A percentile compares a stretch with the other conserved stretches of the same genome.
Evolutionary conservation across 2,797 vertebrate genomes (phyloP).

Genomic region (Acridotheres tristis): DNA sequence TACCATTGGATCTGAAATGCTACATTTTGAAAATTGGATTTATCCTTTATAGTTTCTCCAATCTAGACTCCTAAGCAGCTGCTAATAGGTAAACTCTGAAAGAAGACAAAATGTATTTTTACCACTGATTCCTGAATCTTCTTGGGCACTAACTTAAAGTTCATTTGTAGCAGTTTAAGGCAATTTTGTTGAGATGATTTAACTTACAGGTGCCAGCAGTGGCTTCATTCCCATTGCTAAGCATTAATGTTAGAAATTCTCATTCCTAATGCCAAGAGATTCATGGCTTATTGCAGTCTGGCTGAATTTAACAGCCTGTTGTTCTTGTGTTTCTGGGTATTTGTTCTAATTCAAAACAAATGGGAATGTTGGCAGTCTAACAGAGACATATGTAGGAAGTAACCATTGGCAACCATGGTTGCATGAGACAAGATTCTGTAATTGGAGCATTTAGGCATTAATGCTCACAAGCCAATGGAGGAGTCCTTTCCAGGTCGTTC

Average conservation of each 20-base stretch:
- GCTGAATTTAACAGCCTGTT: constrained; percentile 41
- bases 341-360: constrained; percentile 56
- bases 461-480: not conserved
- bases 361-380: constrained; percentile 18
- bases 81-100: not conserved
- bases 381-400: not conserved
- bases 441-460: not conserved
- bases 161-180: not conserved
- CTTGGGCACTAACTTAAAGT: not conserved
- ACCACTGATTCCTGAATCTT: not conserved
- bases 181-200: not conserved
- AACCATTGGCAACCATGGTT: constrained; percentile 1
- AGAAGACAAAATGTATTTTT: not conserved
- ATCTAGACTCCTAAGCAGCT: not conserved
- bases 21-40: not conserved
- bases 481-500: constrained; percentile 2
- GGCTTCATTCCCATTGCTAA: not conserved
- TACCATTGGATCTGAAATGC: not conserved
- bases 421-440: not conserved
- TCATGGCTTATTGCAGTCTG: not conserved
- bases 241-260: constrained; percentile 12
- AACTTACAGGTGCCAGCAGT: not conserved
- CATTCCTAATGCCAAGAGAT: constrained; percentile 9
- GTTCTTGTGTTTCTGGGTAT: constrained; percentile 20
- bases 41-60: not conserved